Conservation (phyloP, 1,140 invertebrate species). For the Leptoteleia sp. region DNA sequence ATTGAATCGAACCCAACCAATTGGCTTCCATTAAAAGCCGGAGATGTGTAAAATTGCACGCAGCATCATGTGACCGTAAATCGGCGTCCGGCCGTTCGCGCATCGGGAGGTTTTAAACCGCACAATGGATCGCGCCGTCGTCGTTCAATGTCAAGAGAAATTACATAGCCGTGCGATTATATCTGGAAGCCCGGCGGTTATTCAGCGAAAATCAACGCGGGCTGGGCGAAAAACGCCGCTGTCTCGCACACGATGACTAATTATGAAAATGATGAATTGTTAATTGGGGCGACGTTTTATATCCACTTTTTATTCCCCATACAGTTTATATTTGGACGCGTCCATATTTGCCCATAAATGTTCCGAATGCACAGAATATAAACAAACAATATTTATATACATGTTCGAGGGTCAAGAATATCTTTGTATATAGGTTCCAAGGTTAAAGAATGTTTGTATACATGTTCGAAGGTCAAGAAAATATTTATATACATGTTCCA, state of each 20-base stretch:
- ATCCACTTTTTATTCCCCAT: too few relatives aligned
- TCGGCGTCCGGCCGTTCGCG: constrained; percentile 22
- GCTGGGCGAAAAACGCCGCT: constrained; percentile 19
- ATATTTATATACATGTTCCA: too few relatives aligned
- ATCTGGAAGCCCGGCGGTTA: constrained; percentile 22
- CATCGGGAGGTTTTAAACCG: too few relatives aligned
- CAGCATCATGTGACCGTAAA: constrained; percentile 20
- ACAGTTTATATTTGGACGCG: too few relatives aligned
- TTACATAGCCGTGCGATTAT: constrained; percentile 23
- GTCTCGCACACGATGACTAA: constrained; percentile 20
- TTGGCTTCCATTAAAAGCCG: constrained; percentile 47
- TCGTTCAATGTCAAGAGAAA: constrained; percentile 56
- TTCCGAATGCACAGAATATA: too few relatives aligned
- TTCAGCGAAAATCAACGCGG: constrained; percentile 16
- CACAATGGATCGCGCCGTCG: constrained; percentile 17
- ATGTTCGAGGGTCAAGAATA: too few relatives aligned
- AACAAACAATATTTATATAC: too few relatives aligned
- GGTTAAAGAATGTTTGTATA: too few relatives aligned
- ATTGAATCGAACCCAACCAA: constrained; percentile 1
- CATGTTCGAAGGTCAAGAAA: too few relatives aligned
- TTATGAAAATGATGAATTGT: constrained; percentile 22
- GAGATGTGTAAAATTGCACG: constrained; percentile 30
- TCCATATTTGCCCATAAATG: not conserved
- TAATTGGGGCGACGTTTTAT: constrained; percentile 17
- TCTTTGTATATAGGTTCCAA: too few relatives aligned